These are phyloP conservation scores for Melanostigma gelatinosum DNA, from an alignment of 2,113 vertebrate species.

Conservation along the genomic window DNA sequence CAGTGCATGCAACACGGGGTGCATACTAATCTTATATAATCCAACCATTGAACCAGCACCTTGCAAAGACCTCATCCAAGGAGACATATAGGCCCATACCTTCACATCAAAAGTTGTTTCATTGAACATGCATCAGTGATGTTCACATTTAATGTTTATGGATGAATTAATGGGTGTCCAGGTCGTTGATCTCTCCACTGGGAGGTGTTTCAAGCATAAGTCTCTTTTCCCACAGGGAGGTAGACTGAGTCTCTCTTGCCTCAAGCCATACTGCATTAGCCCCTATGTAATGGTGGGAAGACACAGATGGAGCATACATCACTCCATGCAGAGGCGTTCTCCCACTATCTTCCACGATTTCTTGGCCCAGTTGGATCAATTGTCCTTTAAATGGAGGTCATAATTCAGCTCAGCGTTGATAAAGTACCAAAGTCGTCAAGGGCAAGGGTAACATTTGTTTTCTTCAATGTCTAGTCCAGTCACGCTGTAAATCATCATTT, in stretches of 20 bases:
- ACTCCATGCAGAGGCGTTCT: constrained; percentile 37
- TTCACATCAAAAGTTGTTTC: constrained; percentile 52
- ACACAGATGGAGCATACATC: constrained; percentile 52
- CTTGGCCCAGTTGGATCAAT: constrained; percentile 46
- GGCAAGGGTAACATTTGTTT: not conserved
- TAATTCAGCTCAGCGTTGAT: constrained; percentile 51
- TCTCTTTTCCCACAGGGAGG: constrained; percentile 50
- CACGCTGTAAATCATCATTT: constrained; percentile 1
- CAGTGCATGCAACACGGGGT: not conserved
- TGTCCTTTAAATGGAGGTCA: constrained; percentile 49
- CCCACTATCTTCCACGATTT: constrained; percentile 27
- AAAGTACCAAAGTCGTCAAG: constrained; percentile 42
- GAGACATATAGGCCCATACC: constrained; percentile 32
- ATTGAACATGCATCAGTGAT: constrained; percentile 51
- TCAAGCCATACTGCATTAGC: constrained; percentile 32
- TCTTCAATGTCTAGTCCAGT: constrained; percentile 6
- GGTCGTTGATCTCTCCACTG: constrained; percentile 51
- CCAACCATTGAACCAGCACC: constrained; percentile 34
- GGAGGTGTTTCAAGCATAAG: constrained; percentile 37
- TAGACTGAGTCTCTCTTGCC: constrained; percentile 34
- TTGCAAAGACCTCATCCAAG: constrained; percentile 25
- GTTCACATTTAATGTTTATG: constrained; percentile 59
- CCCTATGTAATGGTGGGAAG: constrained; percentile 34
- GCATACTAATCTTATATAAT: constrained; percentile 55
- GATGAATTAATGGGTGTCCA: constrained; percentile 59